Percentiles rank a stretch among this genome's conserved stretches.
phyloP scores from a whole-genome alignment of 2,113 vertebrate species.

The Corvus moneduloides region DNA sequence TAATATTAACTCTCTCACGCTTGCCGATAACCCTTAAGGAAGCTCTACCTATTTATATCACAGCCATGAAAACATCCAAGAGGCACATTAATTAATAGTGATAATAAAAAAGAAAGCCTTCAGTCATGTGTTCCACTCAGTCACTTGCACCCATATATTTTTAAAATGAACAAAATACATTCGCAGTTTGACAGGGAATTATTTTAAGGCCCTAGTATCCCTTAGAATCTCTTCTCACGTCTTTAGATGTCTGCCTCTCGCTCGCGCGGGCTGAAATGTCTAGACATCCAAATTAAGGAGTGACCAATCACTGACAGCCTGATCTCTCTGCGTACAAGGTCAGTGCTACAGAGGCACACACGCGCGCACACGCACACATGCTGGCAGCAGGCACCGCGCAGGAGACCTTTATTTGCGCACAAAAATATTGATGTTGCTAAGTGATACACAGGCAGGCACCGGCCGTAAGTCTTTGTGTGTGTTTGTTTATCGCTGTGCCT shows the following conservation, averaged over 20 bases:
- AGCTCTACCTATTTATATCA: conserved; percentile 26
- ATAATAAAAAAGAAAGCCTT: conserved; percentile 40
- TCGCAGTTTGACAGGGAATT: conserved; percentile 10
- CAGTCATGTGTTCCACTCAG: conserved; percentile 30
- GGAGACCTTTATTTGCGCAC: conserved; percentile 71
- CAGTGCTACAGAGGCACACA: conserved; percentile 10
- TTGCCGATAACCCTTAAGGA: conserved; percentile 7
- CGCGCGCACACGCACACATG: not conserved
- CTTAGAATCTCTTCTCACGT: conserved; percentile 69
- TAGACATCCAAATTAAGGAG: conserved; percentile 76
- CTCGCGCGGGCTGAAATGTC: conserved; percentile 58
- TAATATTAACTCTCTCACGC: not conserved
- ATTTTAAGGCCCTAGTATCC: conserved; percentile 59
- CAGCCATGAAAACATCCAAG: not conserved
- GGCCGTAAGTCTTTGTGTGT: conserved; percentile 54
- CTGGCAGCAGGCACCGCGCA: conserved; percentile 2
- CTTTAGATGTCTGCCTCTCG: conserved; percentile 66
- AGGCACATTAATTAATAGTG: conserved; percentile 39
- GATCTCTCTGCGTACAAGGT: conserved; percentile 58
- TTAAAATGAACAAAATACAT: conserved; percentile 46
- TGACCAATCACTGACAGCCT: conserved; percentile 55
- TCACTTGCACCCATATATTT: conserved; percentile 46
- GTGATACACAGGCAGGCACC: conserved; percentile 43
- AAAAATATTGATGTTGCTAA: conserved; percentile 81
- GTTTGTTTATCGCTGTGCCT: conserved; percentile 61